Base-by-base conservation (phyloP, 2,888 invertebrate genomes). In the Spilosoma lubricipeda region DNA sequence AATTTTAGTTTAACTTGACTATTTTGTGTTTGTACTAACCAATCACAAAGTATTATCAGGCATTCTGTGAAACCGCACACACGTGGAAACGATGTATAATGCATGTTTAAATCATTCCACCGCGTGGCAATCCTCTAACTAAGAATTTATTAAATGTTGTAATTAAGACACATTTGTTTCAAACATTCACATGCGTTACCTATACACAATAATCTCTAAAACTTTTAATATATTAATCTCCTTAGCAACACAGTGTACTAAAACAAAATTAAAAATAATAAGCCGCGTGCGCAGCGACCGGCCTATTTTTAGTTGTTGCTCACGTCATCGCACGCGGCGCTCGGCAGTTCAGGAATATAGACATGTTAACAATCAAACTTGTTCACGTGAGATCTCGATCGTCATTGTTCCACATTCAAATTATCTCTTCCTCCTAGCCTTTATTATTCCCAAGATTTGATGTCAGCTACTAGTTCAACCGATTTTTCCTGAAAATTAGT, bases 261-360 rank as follows among this genome's bases (percentile, higher is more conserved):
- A 70, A 68, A 36, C n/a, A n/a, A 72, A 75, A 79, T 75, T 75
- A 77, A 76, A 72, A 82, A 82, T 79, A 82, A 81, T 81, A 82
- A 77, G 71, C 76, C 74, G 78, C 67, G 64, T 36, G 71, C 72
- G 73, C 71, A 73, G 73, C 73, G 65, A 74, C 77, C 76, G n/a
- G 70, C 30, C 72, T 82, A 82, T 82, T 76, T 79, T 79, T 82
- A 82, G 77, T 52, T 23, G 18, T 7, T n/a, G 7, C 42, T 73
- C 27, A 68, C 73, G 68, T 73, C 73, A 73, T 15, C 23, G 27
- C 56, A 36, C 64, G 36, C 71, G 13, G 42, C 33, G 45, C 64
- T 64, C 48, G 30, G 11, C 30, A 15, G 63, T 30, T 15, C 63
- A 15, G 30, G 30, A 15, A 27, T 30, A 63, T 8, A 27, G 63